Evolutionary conservation across 2,888 invertebrate genomes (phyloP), one percentile per base, ranked within the genome.

Genomic region (Lordiphosa fenestrarum): DNA sequence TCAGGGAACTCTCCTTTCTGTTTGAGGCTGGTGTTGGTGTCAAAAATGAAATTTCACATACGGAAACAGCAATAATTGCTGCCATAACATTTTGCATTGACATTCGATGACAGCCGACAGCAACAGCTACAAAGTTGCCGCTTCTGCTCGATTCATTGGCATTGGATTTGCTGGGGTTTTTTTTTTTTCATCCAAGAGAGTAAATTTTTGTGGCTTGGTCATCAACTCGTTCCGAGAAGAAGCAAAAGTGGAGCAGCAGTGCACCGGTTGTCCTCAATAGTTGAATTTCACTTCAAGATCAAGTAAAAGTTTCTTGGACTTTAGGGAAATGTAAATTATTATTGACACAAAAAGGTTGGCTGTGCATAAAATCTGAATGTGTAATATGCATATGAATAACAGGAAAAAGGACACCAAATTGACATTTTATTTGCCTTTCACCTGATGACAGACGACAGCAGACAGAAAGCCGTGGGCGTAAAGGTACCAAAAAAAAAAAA

Each of bases 391-490:
- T 77, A 81, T 78, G 84, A 84, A 78, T 84, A 74, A 77, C 72
- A 74, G 63, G 73, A 69, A 75, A 71, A 73, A 73, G 84, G 82
- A 84, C 77, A 69, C 71, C 76, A 78, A 84, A 78, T 78, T 78
- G 84, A 78, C 77, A 73, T 78, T 78, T 78, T 84, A 76, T 84
- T 78, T 84, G 77, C 82, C 84, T 78, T 78, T 78, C 84, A 78
- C 77, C 84, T 78, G 77, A 69, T 70, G 76, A 66, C 83, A 70
- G 76, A 55, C 69, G 74, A 57, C 82, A 76, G 56, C 46, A 51
- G 49, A 40, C 59, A 67, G 62, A 53, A 64, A 25, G 25, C 10
- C 15, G 21, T 10, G 12, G 30, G 25, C 37, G 35, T n/a, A 15
- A 41, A n/a, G 25, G n/a, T n/a, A 36, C 23, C 30, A 4, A 44